These are phyloP conservation scores for Apamea anceps DNA, from an alignment of 2,888 invertebrate species.

Conservation along the genomic window DNA sequence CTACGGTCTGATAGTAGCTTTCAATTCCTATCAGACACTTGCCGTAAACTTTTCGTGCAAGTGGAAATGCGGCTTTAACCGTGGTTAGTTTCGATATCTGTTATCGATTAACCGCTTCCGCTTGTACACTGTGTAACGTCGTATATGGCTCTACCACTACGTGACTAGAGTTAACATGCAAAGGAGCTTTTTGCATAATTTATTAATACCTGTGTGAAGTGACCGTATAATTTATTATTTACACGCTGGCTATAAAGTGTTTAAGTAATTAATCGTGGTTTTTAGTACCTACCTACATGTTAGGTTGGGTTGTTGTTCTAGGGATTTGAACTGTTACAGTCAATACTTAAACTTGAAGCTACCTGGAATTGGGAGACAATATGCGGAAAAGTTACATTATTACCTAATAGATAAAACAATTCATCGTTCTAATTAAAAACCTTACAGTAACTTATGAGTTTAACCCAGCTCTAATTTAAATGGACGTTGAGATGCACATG, in stretches of 20 bases:
- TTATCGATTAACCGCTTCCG: conserved; percentile 62
- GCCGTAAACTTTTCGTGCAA: background rate
- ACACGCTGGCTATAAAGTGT: conserved; percentile 44
- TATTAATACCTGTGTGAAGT: conserved; percentile 74
- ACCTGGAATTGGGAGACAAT: background rate
- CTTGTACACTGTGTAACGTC: conserved; percentile 49
- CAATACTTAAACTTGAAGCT: background rate
- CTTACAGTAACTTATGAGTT: conserved; percentile 26
- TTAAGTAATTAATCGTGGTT: conserved; percentile 51
- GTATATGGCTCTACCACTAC: conserved; percentile 65
- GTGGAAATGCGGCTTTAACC: background rate
- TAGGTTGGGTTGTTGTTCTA: background rate
- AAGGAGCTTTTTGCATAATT: conserved; percentile 72
- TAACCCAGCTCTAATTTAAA: conserved; percentile 37
- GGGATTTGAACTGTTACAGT: background rate
- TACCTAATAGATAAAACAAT: background rate
- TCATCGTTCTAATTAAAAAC: conserved; percentile 6
- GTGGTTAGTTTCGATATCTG: conserved; percentile 21
- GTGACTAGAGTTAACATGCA: conserved; percentile 70
- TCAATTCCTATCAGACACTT: background rate
- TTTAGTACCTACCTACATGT: background rate
- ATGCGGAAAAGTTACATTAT: background rate
- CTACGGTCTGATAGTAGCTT: background rate
- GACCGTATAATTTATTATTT: conserved; percentile 64
- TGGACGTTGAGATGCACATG: conserved; percentile 39